A percentile compares a stretch with the other conserved stretches of the same genome.
Conservation (phyloP, 2,113 vertebrate genomes). For the Sander lucioperca region DNA sequence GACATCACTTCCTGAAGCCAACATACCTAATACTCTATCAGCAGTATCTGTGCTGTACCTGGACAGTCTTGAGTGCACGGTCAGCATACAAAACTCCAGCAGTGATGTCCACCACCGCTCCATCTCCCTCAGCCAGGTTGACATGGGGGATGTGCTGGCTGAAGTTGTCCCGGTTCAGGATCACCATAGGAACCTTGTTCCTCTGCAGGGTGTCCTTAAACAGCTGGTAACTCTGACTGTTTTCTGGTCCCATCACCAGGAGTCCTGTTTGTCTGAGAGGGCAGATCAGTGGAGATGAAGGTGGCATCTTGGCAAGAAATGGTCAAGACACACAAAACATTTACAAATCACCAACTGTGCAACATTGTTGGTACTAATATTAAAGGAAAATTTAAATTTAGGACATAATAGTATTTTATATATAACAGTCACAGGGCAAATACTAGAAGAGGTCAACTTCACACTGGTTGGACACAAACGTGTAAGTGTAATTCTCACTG, state of each 20-base stretch:
- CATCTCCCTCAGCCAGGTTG: conserved; percentile 74
- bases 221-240: conserved; percentile 74
- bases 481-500: not conserved
- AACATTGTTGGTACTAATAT: not conserved
- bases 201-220: conserved; percentile 77
- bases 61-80: conserved; percentile 86
- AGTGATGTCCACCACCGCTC: conserved; percentile 84
- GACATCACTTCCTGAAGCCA: not conserved
- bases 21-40: not conserved
- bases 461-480: not conserved
- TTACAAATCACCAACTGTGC: not conserved
- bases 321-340: not conserved
- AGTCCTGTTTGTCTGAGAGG: conserved; percentile 85
- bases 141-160: conserved; percentile 85
- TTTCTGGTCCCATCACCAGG: conserved; percentile 85
- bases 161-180: conserved; percentile 77
- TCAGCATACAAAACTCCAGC: conserved; percentile 91
- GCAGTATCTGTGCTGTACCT: conserved; percentile 82
- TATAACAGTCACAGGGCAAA: not conserved
- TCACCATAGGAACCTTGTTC: conserved; percentile 72
- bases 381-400: not conserved
- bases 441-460: not conserved
- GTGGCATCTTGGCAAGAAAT: not conserved
- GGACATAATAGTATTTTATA: not conserved
- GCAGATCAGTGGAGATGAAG: not conserved